Evolutionary conservation across 2,888 invertebrate species (phyloP).

Genomic region (Chromoteleia sp.): DNA sequence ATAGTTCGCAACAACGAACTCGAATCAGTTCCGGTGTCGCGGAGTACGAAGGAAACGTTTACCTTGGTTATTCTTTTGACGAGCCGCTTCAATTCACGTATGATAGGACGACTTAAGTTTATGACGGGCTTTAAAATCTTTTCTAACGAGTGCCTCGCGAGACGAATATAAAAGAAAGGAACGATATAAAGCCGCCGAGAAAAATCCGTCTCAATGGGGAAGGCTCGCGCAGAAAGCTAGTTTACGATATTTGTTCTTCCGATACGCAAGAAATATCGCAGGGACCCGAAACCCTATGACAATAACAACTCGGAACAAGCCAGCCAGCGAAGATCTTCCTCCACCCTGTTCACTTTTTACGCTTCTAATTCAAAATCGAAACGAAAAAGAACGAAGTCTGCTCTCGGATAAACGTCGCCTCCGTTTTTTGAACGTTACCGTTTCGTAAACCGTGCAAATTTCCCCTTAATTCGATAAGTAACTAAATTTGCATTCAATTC

Average conservation of each 20-base stretch:
- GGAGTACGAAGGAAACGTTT: slow-evolving; percentile 41
- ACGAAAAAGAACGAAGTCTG: neutral
- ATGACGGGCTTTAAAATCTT: slow-evolving; percentile 64
- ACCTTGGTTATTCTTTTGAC: slow-evolving; percentile 64
- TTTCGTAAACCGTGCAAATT: too few species aligned
- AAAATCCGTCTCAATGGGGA: slow-evolving; percentile 65
- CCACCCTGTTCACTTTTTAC: too few species aligned
- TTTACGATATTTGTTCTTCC: slow-evolving; percentile 64
- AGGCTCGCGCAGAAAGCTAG: slow-evolving; percentile 52
- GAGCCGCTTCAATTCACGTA: slow-evolving; percentile 63
- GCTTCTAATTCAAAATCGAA: too few species aligned
- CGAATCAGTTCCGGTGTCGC: slow-evolving; percentile 65
- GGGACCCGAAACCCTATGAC: slow-evolving; percentile 38
- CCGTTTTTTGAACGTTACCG: too few species aligned
- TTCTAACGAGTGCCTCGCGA: slow-evolving; percentile 69
- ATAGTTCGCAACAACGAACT: slow-evolving; percentile 41
- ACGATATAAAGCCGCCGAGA: slow-evolving; percentile 60
- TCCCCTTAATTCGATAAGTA: too few species aligned
- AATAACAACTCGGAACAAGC: slow-evolving; percentile 47
- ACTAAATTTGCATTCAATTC: too few species aligned
- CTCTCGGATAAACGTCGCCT: slow-evolving; percentile 8
- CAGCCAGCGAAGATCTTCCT: slow-evolving; percentile 8
- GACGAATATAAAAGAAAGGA: slow-evolving; percentile 57
- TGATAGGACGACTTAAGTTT: slow-evolving; percentile 64
- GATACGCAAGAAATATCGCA: slow-evolving; percentile 37